Conservation (phyloP, 2,113 vertebrate genomes). For the Perca fluviatilis region DNA sequence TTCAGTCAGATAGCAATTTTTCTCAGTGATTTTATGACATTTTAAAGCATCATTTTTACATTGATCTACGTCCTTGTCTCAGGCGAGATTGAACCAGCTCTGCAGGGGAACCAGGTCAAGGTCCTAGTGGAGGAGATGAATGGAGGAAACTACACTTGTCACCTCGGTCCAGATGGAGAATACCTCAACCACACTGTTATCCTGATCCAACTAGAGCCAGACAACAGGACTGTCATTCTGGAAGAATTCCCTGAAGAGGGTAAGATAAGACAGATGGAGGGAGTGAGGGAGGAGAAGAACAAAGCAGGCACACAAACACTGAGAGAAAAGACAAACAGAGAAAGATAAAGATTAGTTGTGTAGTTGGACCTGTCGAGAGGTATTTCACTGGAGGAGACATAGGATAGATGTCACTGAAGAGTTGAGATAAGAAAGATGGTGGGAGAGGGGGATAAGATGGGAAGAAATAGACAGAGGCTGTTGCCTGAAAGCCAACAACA, state of each 20-base stretch:
- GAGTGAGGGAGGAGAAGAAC: not conserved
- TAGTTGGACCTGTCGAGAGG: not conserved
- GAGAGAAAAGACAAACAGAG: conserved; percentile 1
- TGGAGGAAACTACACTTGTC: conserved; percentile 84
- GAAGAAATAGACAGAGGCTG: not conserved
- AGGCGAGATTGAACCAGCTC: conserved; percentile 41
- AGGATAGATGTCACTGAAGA: conserved; percentile 4
- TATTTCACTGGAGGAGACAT: not conserved
- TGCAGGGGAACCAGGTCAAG: conserved; percentile 68
- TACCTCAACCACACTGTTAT: conserved; percentile 82
- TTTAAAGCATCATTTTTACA: not conserved
- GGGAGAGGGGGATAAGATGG: conserved; percentile 8
- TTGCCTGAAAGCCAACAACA: not conserved
- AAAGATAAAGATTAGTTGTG: conserved; percentile 11
- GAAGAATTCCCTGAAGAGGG: conserved; percentile 29
- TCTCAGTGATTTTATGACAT: not conserved
- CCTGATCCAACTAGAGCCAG: conserved; percentile 67
- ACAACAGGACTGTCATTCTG: conserved; percentile 72
- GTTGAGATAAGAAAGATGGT: conserved; percentile 30
- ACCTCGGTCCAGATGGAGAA: conserved; percentile 54
- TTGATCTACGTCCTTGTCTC: conserved; percentile 10
- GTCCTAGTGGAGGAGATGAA: conserved; percentile 70
- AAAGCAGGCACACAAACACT: not conserved
- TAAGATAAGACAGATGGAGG: conserved; percentile 12
- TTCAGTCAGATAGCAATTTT: not conserved